phyloP scores from a whole-genome alignment of 2,113 vertebrate genomes.

The Sterrhoptilus dennistouni region DNA sequence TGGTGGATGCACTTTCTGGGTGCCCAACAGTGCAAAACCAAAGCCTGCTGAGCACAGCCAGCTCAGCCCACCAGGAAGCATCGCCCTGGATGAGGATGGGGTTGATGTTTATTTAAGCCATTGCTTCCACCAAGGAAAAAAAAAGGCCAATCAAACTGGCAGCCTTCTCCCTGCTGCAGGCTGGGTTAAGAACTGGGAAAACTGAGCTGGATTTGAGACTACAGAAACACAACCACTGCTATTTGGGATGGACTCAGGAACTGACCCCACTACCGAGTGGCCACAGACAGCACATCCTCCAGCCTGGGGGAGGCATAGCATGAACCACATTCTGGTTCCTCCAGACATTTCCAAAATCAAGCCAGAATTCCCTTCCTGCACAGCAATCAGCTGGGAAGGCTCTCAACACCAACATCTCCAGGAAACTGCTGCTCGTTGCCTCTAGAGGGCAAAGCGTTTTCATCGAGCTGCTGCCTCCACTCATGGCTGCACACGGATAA shows the following conservation, averaged over 20 bases:
- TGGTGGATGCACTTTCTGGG: not conserved
- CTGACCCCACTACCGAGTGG: not conserved
- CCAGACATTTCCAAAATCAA: not conserved
- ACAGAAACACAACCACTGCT: rapidly evolving
- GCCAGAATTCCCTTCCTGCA: not conserved
- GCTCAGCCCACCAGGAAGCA: not conserved
- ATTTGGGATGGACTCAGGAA: not conserved
- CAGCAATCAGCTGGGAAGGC: rapidly evolving
- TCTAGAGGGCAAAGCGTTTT: slow-evolving; percentile 52
- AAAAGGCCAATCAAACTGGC: not conserved
- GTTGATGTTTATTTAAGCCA: not conserved
- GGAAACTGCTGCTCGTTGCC: not conserved
- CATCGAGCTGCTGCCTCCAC: rapidly evolving
- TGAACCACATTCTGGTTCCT: not conserved
- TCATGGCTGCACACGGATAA: rapidly evolving
- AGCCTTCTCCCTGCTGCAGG: not conserved
- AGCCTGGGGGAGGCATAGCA: not conserved
- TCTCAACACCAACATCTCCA: not conserved
- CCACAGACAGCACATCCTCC: not conserved
- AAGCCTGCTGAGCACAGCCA: not conserved
- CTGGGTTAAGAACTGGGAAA: not conserved
- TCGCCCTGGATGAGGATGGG: not conserved
- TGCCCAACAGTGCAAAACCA: not conserved
- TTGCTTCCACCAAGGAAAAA: not conserved
- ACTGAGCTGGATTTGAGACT: not conserved